These are phyloP conservation scores for Tenodera sinensis DNA, from an alignment of 2,888 invertebrate species.

Conservation along the genomic window DNA sequence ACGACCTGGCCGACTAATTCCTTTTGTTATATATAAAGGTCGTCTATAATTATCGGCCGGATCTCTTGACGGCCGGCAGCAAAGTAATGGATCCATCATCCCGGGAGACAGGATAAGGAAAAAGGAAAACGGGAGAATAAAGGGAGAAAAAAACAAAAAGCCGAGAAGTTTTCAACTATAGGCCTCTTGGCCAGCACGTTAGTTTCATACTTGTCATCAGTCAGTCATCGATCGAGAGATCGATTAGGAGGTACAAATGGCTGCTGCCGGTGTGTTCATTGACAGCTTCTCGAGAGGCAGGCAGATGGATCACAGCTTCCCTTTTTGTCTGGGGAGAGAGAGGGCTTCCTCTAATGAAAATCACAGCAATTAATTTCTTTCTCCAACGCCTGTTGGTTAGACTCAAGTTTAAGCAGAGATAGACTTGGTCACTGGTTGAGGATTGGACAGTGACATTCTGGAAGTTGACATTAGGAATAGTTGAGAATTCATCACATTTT, in stretches of 20 bases:
- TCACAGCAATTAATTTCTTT: neutral
- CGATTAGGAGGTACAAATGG: slow-evolving; percentile 14
- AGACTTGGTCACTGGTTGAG: neutral
- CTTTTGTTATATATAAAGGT: slow-evolving; percentile 23
- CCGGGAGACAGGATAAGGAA: slow-evolving; percentile 43
- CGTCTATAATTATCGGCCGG: slow-evolving; percentile 29
- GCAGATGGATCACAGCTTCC: neutral
- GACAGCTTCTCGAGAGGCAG: slow-evolving; percentile 5
- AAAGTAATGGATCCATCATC: slow-evolving; percentile 53
- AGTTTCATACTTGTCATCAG: slow-evolving; percentile 35
- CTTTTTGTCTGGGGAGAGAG: neutral
- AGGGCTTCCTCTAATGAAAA: neutral
- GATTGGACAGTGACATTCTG: too few relatives aligned
- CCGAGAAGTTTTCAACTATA: neutral
- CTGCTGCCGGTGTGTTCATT: neutral
- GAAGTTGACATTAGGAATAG: too few relatives aligned
- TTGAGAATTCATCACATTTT: too few relatives aligned
- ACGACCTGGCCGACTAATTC: slow-evolving; percentile 27
- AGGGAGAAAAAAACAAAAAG: slow-evolving; percentile 4
- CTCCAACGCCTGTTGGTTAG: neutral
- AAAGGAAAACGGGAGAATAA: slow-evolving; percentile 15
- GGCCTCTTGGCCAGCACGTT: neutral
- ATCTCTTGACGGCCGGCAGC: slow-evolving; percentile 41
- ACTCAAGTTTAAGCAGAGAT: neutral
- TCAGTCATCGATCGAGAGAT: slow-evolving; percentile 33